phyloP scores from a whole-genome alignment of 2,797 vertebrate genomes.

The Falco rusticolus region DNA sequence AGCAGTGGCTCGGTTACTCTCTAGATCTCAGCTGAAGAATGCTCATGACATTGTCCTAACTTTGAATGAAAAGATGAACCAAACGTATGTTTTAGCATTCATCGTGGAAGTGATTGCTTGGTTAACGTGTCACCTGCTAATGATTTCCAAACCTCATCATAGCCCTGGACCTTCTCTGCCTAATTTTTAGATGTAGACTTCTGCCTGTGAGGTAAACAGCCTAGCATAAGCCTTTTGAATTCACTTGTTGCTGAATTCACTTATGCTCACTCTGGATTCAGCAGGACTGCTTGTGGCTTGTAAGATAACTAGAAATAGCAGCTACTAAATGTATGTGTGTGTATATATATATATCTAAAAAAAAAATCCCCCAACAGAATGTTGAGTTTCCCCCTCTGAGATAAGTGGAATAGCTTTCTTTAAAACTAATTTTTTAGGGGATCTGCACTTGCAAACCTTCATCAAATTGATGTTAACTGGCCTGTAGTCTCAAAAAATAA shows the following conservation, averaged over 20 bases:
- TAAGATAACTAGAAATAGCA: background rate
- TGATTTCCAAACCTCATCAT: background rate
- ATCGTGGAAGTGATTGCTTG: background rate
- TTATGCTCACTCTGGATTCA: background rate
- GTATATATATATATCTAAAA: too few species aligned
- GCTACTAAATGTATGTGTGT: background rate
- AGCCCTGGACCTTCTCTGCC: background rate
- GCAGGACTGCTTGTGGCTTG: background rate
- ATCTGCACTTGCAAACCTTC: background rate
- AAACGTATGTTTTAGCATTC: background rate
- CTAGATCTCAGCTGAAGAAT: background rate
- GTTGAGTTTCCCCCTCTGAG: rapidly evolving
- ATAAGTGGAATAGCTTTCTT: background rate
- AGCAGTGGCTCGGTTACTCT: background rate
- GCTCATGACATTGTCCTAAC: background rate
- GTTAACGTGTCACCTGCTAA: background rate
- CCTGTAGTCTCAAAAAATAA: background rate
- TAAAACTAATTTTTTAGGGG: background rate
- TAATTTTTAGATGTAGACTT: background rate
- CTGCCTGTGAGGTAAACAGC: background rate
- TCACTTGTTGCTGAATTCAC: background rate
- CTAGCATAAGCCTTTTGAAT: background rate
- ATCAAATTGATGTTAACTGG: background rate
- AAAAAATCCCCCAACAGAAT: background rate
- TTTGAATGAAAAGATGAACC: background rate